Evolutionary conservation across 1,140 invertebrate species (phyloP).

Genomic region (Lethocerus indicus): DNA sequence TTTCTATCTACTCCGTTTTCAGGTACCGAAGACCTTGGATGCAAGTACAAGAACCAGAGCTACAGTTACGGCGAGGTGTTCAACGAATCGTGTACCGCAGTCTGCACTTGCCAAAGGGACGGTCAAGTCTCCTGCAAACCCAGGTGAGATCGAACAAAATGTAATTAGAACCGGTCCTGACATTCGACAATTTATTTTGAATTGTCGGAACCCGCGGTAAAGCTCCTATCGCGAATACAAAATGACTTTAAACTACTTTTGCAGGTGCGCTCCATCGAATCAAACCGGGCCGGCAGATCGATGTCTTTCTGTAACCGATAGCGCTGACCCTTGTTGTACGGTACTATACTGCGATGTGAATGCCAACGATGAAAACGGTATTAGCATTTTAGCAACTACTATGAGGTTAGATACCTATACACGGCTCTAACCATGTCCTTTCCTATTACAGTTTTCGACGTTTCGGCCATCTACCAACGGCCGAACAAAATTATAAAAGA

Average conservation of each 20-base stretch:
- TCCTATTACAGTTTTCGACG: slow-evolving; percentile 25
- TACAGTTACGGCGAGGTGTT: slow-evolving; percentile 51
- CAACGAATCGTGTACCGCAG: slow-evolving; percentile 57
- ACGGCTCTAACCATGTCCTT: slow-evolving; percentile 17
- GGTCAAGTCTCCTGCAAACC: slow-evolving; percentile 55
- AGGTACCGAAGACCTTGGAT: slow-evolving; percentile 29
- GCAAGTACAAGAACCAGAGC: slow-evolving; percentile 54
- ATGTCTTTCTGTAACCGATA: slow-evolving; percentile 53
- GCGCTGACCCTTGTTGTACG: slow-evolving; percentile 65
- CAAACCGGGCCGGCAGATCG: slow-evolving; percentile 33
- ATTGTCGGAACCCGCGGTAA: not conserved
- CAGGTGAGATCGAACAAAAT: slow-evolving; percentile 25
- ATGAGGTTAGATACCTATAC: no score
- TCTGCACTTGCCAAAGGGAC: slow-evolving; percentile 54
- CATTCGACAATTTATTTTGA: not conserved
- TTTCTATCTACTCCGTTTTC: slow-evolving; percentile 14
- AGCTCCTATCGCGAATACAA: not conserved
- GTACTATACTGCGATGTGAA: slow-evolving; percentile 61
- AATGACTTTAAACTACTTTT: slow-evolving; percentile 6
- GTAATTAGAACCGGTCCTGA: not conserved
- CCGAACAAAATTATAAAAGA: not conserved
- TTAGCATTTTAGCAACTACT: no score
- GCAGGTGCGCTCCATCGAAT: slow-evolving; percentile 34
- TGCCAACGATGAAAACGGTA: slow-evolving; percentile 4
- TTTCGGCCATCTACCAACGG: slow-evolving; percentile 17